phyloP scores from a whole-genome alignment of 2,888 invertebrate genomes.

The Atrina japonica region DNA sequence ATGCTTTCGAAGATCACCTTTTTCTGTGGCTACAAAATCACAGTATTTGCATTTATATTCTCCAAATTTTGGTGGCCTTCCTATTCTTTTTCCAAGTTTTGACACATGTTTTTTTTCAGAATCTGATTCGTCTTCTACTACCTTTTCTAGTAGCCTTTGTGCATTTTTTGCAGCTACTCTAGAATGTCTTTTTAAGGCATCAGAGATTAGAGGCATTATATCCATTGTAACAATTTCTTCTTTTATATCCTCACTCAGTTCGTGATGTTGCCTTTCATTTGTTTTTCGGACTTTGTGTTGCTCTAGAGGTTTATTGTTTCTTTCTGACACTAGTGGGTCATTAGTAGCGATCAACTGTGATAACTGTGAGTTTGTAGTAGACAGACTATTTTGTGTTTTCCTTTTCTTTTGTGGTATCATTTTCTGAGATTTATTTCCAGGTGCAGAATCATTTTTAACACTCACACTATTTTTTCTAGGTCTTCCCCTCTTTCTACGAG shows the following conservation, averaged over 20 bases:
- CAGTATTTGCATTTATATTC: conserved; percentile 51
- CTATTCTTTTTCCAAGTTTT: conserved; percentile 27
- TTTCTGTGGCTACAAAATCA: conserved; percentile 43
- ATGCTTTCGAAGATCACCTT: conserved; percentile 17
- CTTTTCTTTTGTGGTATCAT: conserved; percentile 14
- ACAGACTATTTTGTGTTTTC: conserved; percentile 6
- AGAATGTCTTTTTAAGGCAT: too few species aligned
- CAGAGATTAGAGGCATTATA: conserved; percentile 2
- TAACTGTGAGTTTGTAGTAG: neutral
- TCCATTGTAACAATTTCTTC: too few species aligned
- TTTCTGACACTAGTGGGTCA: neutral
- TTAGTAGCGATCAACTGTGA: too few species aligned
- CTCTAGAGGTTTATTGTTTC: conserved; percentile 1
- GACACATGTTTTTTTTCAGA: conserved; percentile 2
- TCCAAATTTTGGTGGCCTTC: conserved; percentile 46
- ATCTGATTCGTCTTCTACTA: conserved; percentile 10
- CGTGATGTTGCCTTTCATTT: neutral
- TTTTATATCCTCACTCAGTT: too few species aligned
- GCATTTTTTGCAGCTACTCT: too few species aligned
- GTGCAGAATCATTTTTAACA: too few species aligned
- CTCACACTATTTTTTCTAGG: too few species aligned
- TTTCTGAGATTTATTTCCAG: too few species aligned
- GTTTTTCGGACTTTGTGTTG: neutral
- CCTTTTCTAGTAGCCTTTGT: too few species aligned
- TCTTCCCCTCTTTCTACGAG: too few species aligned